Evolutionary conservation across 2,113 vertebrate genomes (phyloP).

Genomic region (Alouatta palliata): DNA sequence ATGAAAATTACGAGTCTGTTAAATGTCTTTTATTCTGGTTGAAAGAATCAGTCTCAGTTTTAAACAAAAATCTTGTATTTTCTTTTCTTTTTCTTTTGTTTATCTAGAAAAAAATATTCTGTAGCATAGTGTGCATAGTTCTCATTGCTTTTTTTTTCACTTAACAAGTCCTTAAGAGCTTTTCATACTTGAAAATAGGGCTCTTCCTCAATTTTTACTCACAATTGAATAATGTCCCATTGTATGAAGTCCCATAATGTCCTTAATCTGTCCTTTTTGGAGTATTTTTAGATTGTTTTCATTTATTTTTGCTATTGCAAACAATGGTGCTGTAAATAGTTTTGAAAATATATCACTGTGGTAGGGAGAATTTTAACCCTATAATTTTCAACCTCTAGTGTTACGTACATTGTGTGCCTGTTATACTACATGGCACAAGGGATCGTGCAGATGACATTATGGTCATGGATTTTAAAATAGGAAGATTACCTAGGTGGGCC

Average conservation of each 20-base stretch:
- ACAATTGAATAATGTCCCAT: not conserved
- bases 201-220: not conserved
- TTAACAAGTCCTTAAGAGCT: not conserved
- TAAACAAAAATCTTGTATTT: not conserved
- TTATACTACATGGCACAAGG: not conserved
- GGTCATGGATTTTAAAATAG: not conserved
- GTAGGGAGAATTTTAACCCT: not conserved
- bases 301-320: not conserved
- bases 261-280: not conserved
- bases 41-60: not conserved
- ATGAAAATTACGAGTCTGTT: not conserved
- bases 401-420: not conserved
- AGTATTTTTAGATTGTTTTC: not conserved
- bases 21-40: not conserved
- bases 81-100: not conserved
- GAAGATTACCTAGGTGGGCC: not conserved
- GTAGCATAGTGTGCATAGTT: not conserved
- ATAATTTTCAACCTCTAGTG: not conserved
- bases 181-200: not conserved
- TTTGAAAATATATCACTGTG: not conserved
- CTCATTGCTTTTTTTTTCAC: not conserved
- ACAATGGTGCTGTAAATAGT: not conserved
- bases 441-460: not conserved
- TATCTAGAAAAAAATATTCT: not conserved
- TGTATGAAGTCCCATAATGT: not conserved